Evolutionary conservation across 2,797 vertebrate species (phyloP).

Genomic region (Leptatherina wallacei): DNA sequence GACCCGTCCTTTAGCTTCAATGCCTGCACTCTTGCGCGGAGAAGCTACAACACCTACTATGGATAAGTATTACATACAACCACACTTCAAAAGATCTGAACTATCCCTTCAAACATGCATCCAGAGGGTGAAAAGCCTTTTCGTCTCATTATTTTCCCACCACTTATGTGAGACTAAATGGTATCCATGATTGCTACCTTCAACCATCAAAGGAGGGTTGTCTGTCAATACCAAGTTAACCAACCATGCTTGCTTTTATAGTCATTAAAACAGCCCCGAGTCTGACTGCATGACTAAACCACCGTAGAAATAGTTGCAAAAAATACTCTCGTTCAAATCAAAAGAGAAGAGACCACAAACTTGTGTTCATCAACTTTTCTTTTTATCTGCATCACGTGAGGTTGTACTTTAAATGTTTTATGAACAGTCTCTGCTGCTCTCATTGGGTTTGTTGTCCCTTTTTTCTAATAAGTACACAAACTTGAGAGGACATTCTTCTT

Average conservation of each 20-base stretch:
- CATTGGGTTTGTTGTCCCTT: background rate
- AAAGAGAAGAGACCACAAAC: background rate
- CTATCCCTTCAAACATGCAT: background rate
- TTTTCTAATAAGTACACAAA: background rate
- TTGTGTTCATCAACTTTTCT: background rate
- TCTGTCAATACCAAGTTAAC: background rate
- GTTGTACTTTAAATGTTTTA: conserved; percentile 3
- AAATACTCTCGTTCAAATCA: background rate
- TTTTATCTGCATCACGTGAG: background rate
- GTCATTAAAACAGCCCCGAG: conserved; percentile 7
- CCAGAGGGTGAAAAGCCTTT: conserved; percentile 13
- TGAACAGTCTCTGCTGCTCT: background rate
- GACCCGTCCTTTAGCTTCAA: background rate
- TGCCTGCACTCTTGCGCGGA: background rate
- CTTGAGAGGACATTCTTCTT: background rate
- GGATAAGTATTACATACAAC: background rate
- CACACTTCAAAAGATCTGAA: background rate
- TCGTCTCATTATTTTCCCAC: conserved; percentile 5
- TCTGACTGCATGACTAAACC: background rate
- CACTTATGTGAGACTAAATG: background rate
- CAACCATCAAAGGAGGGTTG: conserved; percentile 8
- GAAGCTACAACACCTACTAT: background rate
- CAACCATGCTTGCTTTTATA: background rate
- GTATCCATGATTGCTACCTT: background rate
- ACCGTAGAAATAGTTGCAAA: background rate